A percentile compares a stretch with the other conserved stretches of the same genome.
phyloP scores from a whole-genome alignment of 1,140 invertebrate genomes.

The Oreohelix idahoensis region DNA sequence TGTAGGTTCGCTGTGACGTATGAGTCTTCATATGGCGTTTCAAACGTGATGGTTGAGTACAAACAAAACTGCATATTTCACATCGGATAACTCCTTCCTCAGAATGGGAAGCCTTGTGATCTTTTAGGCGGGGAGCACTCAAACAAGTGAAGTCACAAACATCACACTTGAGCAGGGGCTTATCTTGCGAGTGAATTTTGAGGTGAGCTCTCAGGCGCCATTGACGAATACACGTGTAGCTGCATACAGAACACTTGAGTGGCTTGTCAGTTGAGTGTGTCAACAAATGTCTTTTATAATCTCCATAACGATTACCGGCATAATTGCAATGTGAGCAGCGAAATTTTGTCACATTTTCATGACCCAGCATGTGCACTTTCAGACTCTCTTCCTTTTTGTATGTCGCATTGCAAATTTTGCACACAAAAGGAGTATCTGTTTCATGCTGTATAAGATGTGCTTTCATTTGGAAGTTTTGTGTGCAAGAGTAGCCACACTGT shows the following conservation, averaged over 20 bases:
- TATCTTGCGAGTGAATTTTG: constrained; percentile 26
- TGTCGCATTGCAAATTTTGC: constrained; percentile 21
- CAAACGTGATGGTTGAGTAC: constrained; percentile 18
- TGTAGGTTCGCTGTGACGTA: constrained; percentile 1
- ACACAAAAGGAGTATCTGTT: constrained; percentile 12
- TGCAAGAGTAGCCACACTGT: constrained; percentile 24
- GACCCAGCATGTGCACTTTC: constrained; percentile 32
- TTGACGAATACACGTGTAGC: constrained; percentile 37
- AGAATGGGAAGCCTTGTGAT: constrained; percentile 17
- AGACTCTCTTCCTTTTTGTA: constrained; percentile 40
- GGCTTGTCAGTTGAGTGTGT: constrained; percentile 31
- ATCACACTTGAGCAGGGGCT: constrained; percentile 29
- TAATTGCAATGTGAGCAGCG: constrained; percentile 20
- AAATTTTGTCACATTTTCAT: constrained; percentile 31
- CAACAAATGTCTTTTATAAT: constrained; percentile 30
- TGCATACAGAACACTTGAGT: constrained; percentile 21
- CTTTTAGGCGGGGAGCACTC: constrained; percentile 20
- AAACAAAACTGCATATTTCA: constrained; percentile 20
- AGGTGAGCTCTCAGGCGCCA: constrained; percentile 34
- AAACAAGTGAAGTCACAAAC: constrained; percentile 21
- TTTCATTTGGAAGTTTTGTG: constrained; percentile 28
- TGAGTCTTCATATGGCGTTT: constrained; percentile 26
- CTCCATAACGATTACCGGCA: constrained; percentile 27
- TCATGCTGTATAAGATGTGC: constrained; percentile 21
- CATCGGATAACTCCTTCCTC: constrained; percentile 20